These are phyloP conservation scores for Radopholus similis DNA, from an alignment of 1,140 invertebrate genomes.

Conservation along the genomic window DNA sequence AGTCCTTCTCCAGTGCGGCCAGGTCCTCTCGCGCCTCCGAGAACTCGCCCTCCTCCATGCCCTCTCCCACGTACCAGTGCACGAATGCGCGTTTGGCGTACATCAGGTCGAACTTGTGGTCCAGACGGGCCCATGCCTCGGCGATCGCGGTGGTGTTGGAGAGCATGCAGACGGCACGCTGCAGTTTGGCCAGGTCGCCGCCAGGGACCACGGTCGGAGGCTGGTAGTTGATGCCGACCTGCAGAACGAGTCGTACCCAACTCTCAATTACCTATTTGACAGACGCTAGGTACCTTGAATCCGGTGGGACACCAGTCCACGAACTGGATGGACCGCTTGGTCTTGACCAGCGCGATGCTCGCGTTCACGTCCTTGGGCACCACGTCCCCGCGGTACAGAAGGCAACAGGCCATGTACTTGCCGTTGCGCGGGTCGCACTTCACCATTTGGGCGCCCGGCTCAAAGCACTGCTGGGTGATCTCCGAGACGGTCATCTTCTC, in stretches of 20 bases:
- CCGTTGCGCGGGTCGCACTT: no score
- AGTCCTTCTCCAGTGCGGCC: conserved; percentile 62
- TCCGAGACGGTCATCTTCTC: conserved; percentile 74
- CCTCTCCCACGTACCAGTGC: conserved; percentile 76
- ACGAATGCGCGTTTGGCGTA: conserved; percentile 76
- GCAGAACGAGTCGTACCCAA: neutral
- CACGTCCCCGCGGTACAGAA: conserved; percentile 75
- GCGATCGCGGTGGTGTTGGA: no score
- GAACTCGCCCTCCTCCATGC: conserved; percentile 81
- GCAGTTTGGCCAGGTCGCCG: conserved; percentile 52
- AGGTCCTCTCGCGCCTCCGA: conserved; percentile 77
- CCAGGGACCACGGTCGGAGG: no score
- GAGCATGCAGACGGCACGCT: conserved; percentile 67
- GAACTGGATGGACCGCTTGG: conserved; percentile 61
- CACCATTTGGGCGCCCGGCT: conserved; percentile 78
- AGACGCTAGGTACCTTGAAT: conserved; percentile 63
- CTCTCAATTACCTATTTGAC: conserved; percentile 55
- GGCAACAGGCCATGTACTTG: conserved; percentile 75
- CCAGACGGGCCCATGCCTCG: no score
- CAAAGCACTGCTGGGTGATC: conserved; percentile 77
- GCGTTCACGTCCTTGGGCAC: conserved; percentile 68
- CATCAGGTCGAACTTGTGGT: conserved; percentile 69
- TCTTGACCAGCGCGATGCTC: conserved; percentile 60
- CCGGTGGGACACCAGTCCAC: no score
- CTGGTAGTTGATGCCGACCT: no score